phyloP scores from a whole-genome alignment of 2,113 vertebrate genomes.

The Chloropsis cyanopogon region DNA sequence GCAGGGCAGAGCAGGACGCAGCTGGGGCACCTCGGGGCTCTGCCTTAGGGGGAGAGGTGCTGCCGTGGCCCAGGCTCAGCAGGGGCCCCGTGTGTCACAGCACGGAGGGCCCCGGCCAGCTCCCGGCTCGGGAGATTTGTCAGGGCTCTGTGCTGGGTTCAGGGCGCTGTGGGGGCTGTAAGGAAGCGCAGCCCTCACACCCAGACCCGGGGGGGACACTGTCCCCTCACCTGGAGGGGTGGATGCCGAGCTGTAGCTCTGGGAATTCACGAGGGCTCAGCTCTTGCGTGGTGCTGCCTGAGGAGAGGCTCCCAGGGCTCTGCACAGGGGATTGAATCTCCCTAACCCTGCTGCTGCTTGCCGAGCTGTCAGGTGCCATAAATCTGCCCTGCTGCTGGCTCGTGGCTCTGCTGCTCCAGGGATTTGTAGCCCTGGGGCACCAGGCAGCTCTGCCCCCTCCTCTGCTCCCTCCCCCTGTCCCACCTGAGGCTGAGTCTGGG shows the following conservation, averaged over 20 bases:
- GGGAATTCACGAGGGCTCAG: no score
- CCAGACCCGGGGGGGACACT: fast-evolving
- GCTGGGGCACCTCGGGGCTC: no score
- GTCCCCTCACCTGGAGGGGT: fast-evolving
- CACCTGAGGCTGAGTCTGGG: background rate
- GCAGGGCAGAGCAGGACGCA: no score
- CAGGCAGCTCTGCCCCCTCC: background rate
- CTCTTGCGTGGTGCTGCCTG: no score
- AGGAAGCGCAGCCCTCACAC: background rate
- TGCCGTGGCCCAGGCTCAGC: fast-evolving
- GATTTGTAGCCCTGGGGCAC: background rate
- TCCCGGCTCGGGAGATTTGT: fast-evolving
- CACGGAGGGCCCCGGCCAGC: no score
- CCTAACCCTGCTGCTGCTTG: background rate
- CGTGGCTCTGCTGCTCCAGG: background rate
- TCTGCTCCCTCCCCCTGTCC: fast-evolving
- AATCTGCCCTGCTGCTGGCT: no score
- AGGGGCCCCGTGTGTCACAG: fast-evolving
- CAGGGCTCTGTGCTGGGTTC: fast-evolving
- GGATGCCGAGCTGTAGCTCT: fast-evolving
- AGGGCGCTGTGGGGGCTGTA: fast-evolving
- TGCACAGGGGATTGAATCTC: no score
- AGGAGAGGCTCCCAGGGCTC: background rate
- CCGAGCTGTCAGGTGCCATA: background rate
- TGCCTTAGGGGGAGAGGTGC: fast-evolving